phyloP scores from a whole-genome alignment of 2,113 vertebrate species.

The Leuciscus idus region DNA sequence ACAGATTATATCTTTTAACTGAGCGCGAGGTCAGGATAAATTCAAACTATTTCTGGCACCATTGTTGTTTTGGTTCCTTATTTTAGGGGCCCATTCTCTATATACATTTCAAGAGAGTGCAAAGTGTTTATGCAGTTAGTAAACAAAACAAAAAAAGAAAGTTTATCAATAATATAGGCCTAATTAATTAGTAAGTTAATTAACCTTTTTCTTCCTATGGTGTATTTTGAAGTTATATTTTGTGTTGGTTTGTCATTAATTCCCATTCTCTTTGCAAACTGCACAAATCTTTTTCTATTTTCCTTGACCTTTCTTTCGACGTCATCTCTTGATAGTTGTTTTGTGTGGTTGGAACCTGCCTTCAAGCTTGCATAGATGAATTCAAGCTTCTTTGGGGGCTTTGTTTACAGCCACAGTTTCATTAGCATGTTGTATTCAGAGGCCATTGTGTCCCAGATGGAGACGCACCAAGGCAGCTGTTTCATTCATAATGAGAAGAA shows the following conservation, averaged over 20 bases:
- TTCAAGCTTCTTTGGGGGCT: constrained; percentile 52
- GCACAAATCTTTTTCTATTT: neutral
- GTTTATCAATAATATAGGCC: neutral
- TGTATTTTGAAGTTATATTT: neutral
- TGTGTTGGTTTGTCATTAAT: neutral
- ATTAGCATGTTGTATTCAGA: constrained; percentile 65
- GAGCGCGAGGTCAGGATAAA: neutral
- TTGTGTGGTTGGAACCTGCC: constrained; percentile 19
- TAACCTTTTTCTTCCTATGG: neutral
- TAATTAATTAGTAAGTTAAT: neutral
- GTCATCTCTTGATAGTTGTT: neutral
- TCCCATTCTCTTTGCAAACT: neutral
- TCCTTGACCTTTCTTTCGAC: constrained; percentile 31
- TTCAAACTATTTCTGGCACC: neutral
- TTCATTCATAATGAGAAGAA: constrained; percentile 55
- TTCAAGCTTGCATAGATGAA: constrained; percentile 20
- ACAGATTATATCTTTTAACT: no score
- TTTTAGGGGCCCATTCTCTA: neutral
- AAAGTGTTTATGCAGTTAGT: no score
- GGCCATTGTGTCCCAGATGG: constrained; percentile 60
- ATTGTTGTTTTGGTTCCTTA: neutral
- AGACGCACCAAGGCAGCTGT: constrained; percentile 59
- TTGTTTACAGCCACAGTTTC: constrained; percentile 63
- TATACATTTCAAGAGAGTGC: neutral
- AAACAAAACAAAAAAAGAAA: no score